phyloP scores from a whole-genome alignment of 2,113 vertebrate species.

The Coreoperca whiteheadi region DNA sequence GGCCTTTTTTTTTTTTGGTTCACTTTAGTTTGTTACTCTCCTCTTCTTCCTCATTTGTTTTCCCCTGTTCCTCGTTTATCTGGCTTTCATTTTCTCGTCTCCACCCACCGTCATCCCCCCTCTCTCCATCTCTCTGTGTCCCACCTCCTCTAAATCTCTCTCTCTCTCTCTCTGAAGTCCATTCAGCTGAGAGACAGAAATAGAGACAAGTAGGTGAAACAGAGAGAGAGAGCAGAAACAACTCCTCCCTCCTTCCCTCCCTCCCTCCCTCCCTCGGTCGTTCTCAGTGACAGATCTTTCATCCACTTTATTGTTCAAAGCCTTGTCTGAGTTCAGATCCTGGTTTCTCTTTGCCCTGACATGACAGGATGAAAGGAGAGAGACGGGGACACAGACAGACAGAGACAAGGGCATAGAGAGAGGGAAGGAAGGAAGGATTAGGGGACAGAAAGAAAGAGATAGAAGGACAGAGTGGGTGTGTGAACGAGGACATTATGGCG shows the following conservation, averaged over 20 bases:
- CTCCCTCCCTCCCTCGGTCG: neutral
- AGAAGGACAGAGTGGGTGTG: neutral
- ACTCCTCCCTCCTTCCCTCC: neutral
- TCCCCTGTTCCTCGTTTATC: neutral
- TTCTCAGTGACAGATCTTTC: conserved; percentile 44
- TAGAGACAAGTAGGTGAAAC: conserved; percentile 30
- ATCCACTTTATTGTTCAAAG: conserved; percentile 64
- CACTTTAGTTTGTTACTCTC: neutral
- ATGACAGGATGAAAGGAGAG: conserved; percentile 40
- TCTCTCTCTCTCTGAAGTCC: conserved; percentile 45
- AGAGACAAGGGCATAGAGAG: neutral
- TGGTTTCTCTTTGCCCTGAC: conserved; percentile 29
- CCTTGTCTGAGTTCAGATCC: conserved; percentile 49
- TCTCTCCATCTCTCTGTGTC: neutral
- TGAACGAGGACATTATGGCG: neutral
- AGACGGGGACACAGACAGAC: neutral
- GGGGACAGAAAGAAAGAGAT: neutral
- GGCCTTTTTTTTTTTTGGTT: too few species aligned
- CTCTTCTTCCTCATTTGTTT: neutral
- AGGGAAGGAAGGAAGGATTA: neutral
- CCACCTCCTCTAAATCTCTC: neutral
- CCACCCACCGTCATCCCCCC: conserved; percentile 10
- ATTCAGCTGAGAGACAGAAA: conserved; percentile 38
- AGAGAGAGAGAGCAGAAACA: neutral
- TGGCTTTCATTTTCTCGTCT: conserved; percentile 21